These are phyloP conservation scores for Manacus vitellinus DNA, from an alignment of 2,113 vertebrate species.

Conservation along the genomic window DNA sequence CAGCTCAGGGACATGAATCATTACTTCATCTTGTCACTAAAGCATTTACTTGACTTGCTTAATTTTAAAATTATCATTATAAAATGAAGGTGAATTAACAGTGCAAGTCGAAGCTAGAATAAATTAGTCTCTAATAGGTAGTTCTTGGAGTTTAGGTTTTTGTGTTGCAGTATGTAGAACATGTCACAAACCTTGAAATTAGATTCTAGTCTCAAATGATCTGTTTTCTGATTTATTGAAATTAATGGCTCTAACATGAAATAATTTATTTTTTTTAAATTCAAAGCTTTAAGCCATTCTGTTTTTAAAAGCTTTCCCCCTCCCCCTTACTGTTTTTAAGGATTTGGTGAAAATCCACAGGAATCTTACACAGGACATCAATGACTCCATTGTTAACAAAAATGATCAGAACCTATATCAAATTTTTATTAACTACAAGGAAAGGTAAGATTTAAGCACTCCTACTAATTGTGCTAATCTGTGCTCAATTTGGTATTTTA, in stretches of 20 bases:
- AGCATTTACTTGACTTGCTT: constrained; percentile 64
- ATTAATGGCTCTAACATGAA: neutral
- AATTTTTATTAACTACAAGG: constrained; percentile 95
- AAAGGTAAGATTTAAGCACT: constrained; percentile 80
- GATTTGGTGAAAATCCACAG: constrained; percentile 95
- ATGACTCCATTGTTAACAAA: constrained; percentile 89
- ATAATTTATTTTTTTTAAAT: neutral
- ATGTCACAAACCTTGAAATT: neutral
- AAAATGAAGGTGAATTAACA: constrained; percentile 58
- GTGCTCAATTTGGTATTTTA: neutral
- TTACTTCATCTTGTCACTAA: constrained; percentile 67
- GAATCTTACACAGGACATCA: constrained; percentile 87
- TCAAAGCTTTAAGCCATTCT: neutral
- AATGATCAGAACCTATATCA: constrained; percentile 90
- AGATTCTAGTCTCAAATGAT: neutral
- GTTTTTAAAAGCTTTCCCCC: neutral
- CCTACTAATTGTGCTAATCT: neutral
- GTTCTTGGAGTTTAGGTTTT: constrained; percentile 9
- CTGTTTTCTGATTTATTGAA: neutral
- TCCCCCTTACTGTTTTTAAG: constrained; percentile 73
- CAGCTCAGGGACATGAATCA: constrained; percentile 52
- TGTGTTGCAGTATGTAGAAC: neutral
- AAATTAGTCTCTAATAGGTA: constrained; percentile 48
- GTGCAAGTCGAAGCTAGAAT: neutral
- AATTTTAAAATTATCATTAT: constrained; percentile 70